phyloP scores from a whole-genome alignment of 2,113 vertebrate genomes.

The Alouatta palliata region DNA sequence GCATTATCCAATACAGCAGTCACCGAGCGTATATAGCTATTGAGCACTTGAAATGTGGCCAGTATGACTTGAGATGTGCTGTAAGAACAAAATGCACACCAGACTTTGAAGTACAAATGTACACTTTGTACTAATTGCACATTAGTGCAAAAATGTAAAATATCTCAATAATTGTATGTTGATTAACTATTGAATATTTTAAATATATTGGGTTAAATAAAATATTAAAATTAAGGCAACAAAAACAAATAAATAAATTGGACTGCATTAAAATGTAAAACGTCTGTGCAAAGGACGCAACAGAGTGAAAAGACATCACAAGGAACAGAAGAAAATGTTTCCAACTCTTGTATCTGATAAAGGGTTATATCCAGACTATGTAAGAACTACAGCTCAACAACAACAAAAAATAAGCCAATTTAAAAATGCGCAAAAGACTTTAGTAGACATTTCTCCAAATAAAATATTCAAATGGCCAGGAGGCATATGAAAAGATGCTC shows the following conservation, averaged over 20 bases:
- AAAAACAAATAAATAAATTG: not conserved
- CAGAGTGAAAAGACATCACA: not conserved
- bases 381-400: not conserved
- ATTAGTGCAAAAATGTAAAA: not conserved
- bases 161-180: not conserved
- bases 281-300: not conserved
- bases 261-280: not conserved
- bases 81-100: too few relatives aligned
- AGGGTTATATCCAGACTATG: not conserved
- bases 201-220: not conserved
- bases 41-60: not conserved
- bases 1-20: accelerated
- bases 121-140: not conserved
- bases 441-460: not conserved
- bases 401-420: not conserved
- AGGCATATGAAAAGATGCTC: not conserved
- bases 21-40: not conserved
- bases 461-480: not conserved
- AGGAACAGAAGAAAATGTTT: not conserved
- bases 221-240: not conserved
- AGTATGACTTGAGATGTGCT: not conserved
- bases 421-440: not conserved
- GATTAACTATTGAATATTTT: not conserved
- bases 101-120: not conserved
- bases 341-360: not conserved